Base-by-base conservation (phyloP, 2,888 invertebrate genomes). In the Sepioteuthis lessoniana region DNA sequence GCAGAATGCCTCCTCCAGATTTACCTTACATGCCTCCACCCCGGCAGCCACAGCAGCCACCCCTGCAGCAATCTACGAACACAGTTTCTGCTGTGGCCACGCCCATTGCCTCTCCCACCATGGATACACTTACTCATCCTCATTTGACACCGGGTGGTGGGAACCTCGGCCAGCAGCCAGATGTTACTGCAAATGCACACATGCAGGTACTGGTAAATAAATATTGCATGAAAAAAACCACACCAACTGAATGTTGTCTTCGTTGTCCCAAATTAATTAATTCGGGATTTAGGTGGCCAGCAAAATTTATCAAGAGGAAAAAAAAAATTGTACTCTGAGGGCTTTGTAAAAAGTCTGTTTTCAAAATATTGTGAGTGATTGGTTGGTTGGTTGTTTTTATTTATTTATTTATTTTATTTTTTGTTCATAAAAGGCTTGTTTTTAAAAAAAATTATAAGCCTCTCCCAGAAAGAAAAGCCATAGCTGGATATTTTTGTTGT, bases 51-150 rank as follows among this genome's bases (percentile, higher is more conserved):
- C 91, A 91, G 76, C 94, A 93, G 25, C 94, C 42, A 93, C 91
- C 28, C 93, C n/a, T 60, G 90, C 50, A 93, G 50, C 46, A 93
- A 50, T 50, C 93, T 46, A 96, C 96, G 25, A 95, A 94, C 93
- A 96, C 95, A 37, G 96, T 96, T 16, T 95, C 95, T 46, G 93
- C 96, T 60, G 94, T 95, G 8, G 95, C 94, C 76, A 95, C 95
- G 25, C 96, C 96, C 28, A 95, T 96, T 31, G 94, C 95, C n/a
- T 96, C 96, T 21, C 95, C 96, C 21, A 95, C 95, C n/a, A 95
- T 93, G 93, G 93, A 93, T 35, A 50, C 38, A 38, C 55, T 50
- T 37, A 55, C 55, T 8, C 50, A 93, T 60, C 38, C 93, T 35
- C 93, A 93, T 31, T 42, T 92, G 47, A 19, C n/a, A 21, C 92